Evolutionary conservation across 1,140 invertebrate species (phyloP).

Genomic region (Bombyx mandarina): DNA sequence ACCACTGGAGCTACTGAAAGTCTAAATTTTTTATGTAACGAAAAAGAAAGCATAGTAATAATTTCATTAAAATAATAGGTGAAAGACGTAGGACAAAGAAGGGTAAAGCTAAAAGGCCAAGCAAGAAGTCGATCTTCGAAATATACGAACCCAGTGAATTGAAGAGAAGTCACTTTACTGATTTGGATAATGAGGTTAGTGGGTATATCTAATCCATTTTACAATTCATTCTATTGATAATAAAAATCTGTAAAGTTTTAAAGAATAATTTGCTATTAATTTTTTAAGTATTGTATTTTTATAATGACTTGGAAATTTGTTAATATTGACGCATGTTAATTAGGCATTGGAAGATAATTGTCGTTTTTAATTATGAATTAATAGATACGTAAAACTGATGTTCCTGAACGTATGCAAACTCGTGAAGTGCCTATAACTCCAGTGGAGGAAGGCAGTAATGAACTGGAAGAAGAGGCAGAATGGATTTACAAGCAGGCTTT

Average conservation of each 20-base stretch:
- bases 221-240: not conserved
- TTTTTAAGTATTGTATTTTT: no score
- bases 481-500: constrained; percentile 99
- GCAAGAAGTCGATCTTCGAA: constrained; percentile 93
- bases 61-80: constrained; percentile 4
- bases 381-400: constrained; percentile 87
- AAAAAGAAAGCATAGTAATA: no score
- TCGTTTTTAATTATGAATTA: not conserved
- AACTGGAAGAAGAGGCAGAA: constrained; percentile 94
- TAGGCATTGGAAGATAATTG: no score
- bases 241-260: not conserved
- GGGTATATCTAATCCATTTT: not conserved
- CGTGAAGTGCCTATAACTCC: constrained; percentile 88
- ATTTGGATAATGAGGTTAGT: constrained; percentile 89
- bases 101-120: constrained; percentile 81
- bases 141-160: constrained; percentile 98
- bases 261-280: not conserved
- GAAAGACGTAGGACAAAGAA: constrained; percentile 72
- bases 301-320: no score
- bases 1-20: no score
- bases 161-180: constrained; percentile 95
- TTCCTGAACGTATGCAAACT: constrained; percentile 94
- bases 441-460: constrained; percentile 86
- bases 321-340: no score
- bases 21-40: no score